Percentiles rank a stretch among this genome's conserved stretches.
phyloP scores from a whole-genome alignment of 2,113 vertebrate species.

The Hypanus sabinus region DNA sequence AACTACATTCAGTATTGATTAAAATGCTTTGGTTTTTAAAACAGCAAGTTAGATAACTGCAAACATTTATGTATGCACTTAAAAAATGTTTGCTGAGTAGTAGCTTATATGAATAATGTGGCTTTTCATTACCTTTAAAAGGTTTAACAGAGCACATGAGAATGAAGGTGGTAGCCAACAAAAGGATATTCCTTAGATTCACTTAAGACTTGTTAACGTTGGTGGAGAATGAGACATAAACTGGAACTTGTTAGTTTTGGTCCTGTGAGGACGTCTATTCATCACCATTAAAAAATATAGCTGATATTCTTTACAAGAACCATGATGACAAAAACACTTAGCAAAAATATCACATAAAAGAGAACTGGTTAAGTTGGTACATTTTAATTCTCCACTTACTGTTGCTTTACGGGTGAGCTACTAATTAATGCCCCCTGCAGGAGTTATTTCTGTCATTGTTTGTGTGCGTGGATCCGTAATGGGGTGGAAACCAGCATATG shows the following conservation, averaged over 20 bases:
- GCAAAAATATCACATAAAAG: background rate
- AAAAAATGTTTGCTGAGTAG: background rate
- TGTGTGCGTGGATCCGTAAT: too few species aligned
- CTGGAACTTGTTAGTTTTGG: background rate
- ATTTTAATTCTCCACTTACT: background rate
- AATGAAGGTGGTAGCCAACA: slow-evolving; percentile 7
- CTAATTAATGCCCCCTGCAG: background rate
- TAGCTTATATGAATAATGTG: background rate
- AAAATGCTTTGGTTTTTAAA: background rate
- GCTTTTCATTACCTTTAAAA: background rate
- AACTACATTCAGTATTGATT: background rate
- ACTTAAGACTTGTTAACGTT: background rate
- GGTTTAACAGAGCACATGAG: background rate
- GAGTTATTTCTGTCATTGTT: too few species aligned
- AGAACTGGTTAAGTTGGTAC: background rate
- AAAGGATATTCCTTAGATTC: background rate
- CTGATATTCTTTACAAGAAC: background rate
- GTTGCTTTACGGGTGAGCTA: background rate
- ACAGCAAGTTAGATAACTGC: background rate
- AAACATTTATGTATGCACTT: background rate
- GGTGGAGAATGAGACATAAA: background rate
- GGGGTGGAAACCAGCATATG: too few species aligned
- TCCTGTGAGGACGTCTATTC: background rate
- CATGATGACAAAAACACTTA: background rate
- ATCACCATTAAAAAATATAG: background rate